Evolutionary conservation across 2,797 vertebrate genomes (phyloP), one percentile per base, ranked within the genome.

Genomic region (Halcyon badia): DNA sequence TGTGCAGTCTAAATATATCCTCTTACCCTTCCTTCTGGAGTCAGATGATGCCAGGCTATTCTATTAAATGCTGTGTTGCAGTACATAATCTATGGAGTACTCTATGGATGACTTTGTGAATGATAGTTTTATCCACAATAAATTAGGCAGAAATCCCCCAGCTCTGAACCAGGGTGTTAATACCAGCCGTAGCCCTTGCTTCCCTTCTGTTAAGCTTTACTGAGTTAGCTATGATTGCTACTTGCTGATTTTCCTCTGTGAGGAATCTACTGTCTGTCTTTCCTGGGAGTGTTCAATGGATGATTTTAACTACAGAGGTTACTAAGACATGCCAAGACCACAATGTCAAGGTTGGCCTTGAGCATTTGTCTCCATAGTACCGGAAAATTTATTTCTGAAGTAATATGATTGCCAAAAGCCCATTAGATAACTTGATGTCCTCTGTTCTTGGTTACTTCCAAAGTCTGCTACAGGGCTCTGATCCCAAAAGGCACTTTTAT

Each of bases 401-500:
- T 87, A 76, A 92, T 87, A 61, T 61, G 44, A 71, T 84, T 96
- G 86, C 94, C 94, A 95, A 73, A 90, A 96, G 10, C n/a, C 56
- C 88, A 87, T 97, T 96, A 95, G 86, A 65, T 87, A 87, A 83
- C 88, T 94, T 42, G 25, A 87, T 89, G 90, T 92, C 64, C 68
- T 95, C 56, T 94, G 12, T 86, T 92, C 52, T 41, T 90, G 72
- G 51, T 58, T 93, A 51, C 79, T 84, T 92, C 54, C 60, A 46
- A 94, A 91, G 48, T 65, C 62, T 76, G 51, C 19, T 94, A 58
- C 66, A 84, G 73, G 69, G 79, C 70, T 96, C 68, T 70, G 80
- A 57, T 95, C 84, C 83, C 94, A 90, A 91, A 93, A 62, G 7
- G 16, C 82, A 83, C 92, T 97, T 95, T 83, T 94, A 95, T 81